Conservation (phyloP, 2,113 vertebrate genomes). For the Cromileptes altivelis region DNA sequence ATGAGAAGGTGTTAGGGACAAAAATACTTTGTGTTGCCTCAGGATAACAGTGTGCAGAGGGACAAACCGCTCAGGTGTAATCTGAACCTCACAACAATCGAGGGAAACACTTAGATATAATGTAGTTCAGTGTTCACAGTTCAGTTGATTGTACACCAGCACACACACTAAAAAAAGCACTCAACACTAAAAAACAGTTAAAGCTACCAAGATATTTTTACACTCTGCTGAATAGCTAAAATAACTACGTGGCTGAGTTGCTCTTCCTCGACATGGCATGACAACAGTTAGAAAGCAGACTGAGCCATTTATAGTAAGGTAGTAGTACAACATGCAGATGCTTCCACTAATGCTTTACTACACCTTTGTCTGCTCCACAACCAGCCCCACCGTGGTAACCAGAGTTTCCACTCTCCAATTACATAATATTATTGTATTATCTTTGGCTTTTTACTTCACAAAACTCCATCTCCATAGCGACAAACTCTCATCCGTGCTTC, state of each 20-base stretch:
- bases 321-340: constrained; percentile 29
- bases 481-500: constrained; percentile 32
- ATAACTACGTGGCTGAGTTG: constrained; percentile 10
- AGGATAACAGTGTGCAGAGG: neutral
- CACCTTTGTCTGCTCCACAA: constrained; percentile 42
- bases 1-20: neutral
- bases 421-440: constrained; percentile 56
- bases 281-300: constrained; percentile 17
- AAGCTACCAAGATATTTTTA: constrained; percentile 24
- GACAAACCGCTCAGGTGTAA: constrained; percentile 1
- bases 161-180: constrained; percentile 22
- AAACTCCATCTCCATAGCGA: constrained; percentile 64
- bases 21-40: neutral
- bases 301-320: constrained; percentile 31
- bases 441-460: constrained; percentile 8
- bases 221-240: constrained; percentile 18
- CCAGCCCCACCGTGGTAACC: constrained; percentile 23
- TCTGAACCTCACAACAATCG: neutral
- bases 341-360: constrained; percentile 30
- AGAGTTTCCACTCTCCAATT: constrained; percentile 40
- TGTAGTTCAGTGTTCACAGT: constrained; percentile 33
- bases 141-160: constrained; percentile 14
- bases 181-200: constrained; percentile 16
- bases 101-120: neutral
- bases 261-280: constrained; percentile 1